phyloP scores from a whole-genome alignment of 2,797 vertebrate genomes.

The Basileuterus tristriatus region DNA sequence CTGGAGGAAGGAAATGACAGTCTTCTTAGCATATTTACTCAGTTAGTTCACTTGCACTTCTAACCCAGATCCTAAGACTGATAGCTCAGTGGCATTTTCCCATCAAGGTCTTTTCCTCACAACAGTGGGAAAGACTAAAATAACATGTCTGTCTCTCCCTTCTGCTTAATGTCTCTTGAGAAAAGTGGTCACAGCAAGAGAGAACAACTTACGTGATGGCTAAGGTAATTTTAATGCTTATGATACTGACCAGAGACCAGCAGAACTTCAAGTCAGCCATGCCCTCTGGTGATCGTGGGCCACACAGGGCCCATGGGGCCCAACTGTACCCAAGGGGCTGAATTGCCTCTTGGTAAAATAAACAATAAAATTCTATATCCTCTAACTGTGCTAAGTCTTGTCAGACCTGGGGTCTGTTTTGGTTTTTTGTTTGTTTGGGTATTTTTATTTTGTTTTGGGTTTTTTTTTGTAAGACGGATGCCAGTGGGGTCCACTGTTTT shows the following conservation, averaged over 20 bases:
- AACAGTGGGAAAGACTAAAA: background rate
- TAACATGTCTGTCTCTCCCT: background rate
- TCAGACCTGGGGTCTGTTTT: background rate
- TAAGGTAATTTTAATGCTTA: background rate
- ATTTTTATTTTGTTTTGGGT: background rate
- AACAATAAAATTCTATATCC: background rate
- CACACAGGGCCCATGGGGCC: background rate
- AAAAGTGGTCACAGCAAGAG: background rate
- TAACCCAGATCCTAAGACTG: background rate
- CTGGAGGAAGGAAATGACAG: slow-evolving; percentile 41
- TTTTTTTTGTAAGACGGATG: background rate
- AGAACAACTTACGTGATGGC: background rate
- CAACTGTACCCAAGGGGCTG: background rate
- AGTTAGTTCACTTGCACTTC: slow-evolving; percentile 55
- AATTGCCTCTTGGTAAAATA: background rate
- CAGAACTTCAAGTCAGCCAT: background rate
- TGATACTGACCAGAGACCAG: background rate
- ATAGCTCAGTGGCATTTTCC: slow-evolving; percentile 4
- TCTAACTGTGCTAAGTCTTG: background rate
- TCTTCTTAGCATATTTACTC: background rate
- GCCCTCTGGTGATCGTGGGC: background rate
- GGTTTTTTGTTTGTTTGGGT: background rate
- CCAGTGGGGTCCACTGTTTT: background rate
- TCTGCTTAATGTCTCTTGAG: background rate
- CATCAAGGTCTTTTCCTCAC: background rate